These are phyloP conservation scores for Balanococcus diminutus DNA, from an alignment of 2,888 invertebrate species.

Conservation along the genomic window DNA sequence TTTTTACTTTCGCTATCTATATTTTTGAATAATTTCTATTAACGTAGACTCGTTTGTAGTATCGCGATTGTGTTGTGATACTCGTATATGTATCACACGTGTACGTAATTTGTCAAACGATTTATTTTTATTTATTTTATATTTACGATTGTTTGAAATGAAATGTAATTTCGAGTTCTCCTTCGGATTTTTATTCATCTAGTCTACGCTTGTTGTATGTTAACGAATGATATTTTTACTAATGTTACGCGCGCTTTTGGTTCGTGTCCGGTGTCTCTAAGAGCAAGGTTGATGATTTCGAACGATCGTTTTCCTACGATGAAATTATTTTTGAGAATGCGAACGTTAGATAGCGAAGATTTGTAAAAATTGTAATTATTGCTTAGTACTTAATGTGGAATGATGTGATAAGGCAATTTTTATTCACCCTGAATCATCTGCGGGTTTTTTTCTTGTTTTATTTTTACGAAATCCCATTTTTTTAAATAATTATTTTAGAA, in stretches of 20 bases:
- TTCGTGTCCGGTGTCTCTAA: not conserved
- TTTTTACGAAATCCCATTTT: not conserved
- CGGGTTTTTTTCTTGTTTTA: not conserved
- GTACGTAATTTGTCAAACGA: not conserved
- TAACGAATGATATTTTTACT: not conserved
- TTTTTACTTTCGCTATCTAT: not conserved
- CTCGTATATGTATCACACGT: not conserved
- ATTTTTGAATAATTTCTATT: not conserved
- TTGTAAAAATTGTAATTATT: conserved; percentile 8
- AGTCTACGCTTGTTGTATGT: not conserved
- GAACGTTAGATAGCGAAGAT: not conserved
- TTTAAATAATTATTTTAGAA: not conserved
- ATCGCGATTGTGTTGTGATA: not conserved
- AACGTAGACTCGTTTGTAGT: not conserved
- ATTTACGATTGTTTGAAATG: not conserved
- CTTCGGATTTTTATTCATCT: not conserved
- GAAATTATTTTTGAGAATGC: not conserved
- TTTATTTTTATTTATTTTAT: not conserved
- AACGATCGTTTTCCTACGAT: not conserved
- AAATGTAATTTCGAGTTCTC: not conserved
- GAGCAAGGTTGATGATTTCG: not conserved
- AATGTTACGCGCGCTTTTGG: not conserved
- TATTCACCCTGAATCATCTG: not conserved
- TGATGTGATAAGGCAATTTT: not conserved
- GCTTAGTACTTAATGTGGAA: not conserved